A percentile compares a stretch with the other conserved stretches of the same genome.
Conservation (phyloP, 2,797 vertebrate species). For the Muraenolepis orangiensis region DNA sequence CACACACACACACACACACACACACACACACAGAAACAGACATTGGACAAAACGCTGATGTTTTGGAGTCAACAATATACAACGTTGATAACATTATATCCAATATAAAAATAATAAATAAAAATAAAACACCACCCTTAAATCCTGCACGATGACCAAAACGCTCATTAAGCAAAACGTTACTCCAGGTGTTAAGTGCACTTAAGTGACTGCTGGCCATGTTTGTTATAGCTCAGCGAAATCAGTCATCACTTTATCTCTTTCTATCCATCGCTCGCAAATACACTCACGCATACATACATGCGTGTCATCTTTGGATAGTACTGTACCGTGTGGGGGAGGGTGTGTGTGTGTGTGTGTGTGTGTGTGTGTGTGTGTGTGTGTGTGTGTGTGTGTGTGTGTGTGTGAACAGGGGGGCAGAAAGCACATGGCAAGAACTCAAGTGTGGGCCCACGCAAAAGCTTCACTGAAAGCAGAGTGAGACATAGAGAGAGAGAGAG, state of each 20-base stretch:
- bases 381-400: constrained; percentile 8
- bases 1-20: constrained; percentile 62
- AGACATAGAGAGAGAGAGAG: constrained; percentile 39
- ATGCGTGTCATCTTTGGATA: constrained; percentile 49
- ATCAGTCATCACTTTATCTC: constrained; percentile 9
- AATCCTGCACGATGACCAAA: neutral
- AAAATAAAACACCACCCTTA: neutral
- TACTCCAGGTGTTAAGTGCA: neutral
- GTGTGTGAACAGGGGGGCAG: constrained; percentile 20
- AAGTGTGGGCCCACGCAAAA: constrained; percentile 70
- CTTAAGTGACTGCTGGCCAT: neutral
- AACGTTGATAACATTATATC: neutral
- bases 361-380: constrained; percentile 4
- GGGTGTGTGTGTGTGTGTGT: constrained; percentile 15
- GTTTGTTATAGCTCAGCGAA: neutral
- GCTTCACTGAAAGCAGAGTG: constrained; percentile 65
- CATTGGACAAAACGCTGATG: constrained; percentile 46
- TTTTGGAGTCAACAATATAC: no score
- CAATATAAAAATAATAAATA: neutral
- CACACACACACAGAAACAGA: constrained; percentile 60
- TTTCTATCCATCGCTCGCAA: neutral
- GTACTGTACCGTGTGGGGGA: constrained; percentile 48
- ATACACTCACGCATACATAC: constrained; percentile 31
- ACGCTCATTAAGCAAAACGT: neutral
- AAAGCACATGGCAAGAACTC: constrained; percentile 70